Evolutionary conservation across 2,113 vertebrate genomes (phyloP), one percentile per base, ranked within the genome.

Genomic region (Emydura subglobosa): DNA sequence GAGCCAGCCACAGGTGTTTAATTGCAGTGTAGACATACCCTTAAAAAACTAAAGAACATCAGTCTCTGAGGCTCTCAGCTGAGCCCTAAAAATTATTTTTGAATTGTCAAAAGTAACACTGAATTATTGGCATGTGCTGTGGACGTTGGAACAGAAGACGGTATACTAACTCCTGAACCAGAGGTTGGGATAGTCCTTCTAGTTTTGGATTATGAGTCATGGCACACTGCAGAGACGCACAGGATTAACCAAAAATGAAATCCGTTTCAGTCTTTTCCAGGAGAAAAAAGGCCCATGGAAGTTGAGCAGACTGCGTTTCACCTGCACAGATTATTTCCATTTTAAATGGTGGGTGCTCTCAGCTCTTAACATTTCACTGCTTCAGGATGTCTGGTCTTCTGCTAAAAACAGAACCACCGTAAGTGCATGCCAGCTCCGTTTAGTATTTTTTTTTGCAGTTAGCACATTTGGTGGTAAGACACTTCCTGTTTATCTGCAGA

Each of bases 401-500:
- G 47, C 47, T 29, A 49, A 31, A 61, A 90, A 78, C 50, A 1
- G 1, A 91, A 59, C 34, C 59, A 24, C 54, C 44, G 1, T 29
- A 85, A 42, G 19, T 25, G 34, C 65, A 39, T 72, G 65, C 65
- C n/a, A 22, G 65, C 17, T 72, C 65, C 65, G 39, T 72, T 72
- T 94, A 39, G 72, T 51, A 44, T 55, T 42, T 74, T 61, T 79
- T 51, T 74, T 74, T 76, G 5, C 1, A 78, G 1, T 19, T 88
- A 81, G 42, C 3, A 1, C 3, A 5, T 86, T 51, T 85, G 82
- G 85, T 47, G 82, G 49, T 72, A 31, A 84, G 1, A 13, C 49
- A 42, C 79, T 93, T 92, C 90, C 88, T 94, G 80, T 92, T 87
- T 83, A n/a, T 81, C 85, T 95, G 39, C 82, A 93, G 55, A 94